Base-by-base conservation (phyloP, 2,113 vertebrate genomes). In the Siniperca chuatsi region DNA sequence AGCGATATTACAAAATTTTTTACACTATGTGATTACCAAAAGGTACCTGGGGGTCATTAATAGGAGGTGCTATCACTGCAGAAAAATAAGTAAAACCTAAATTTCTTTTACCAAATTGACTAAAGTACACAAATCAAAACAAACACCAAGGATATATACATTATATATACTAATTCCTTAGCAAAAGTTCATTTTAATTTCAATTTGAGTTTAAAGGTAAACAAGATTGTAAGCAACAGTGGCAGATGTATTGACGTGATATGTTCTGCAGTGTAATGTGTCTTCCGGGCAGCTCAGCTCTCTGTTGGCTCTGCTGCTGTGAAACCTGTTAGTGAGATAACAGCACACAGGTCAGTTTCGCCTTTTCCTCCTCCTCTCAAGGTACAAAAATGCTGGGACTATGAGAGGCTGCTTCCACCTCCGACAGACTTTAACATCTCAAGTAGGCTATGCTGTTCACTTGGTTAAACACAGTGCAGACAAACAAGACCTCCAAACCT, bases 301-400 rank as follows among this genome's bases (percentile, higher is more conserved):
- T 0, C 29, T 55, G 60, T 77, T 86, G 44, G 66, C 77, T 60
- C 60, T 89, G 76, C 60, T 71, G 81, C 78, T 76, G 75, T 82
- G 75, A 93, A 86, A 92, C 76, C 66, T 68, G 68, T 72, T 90
- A 13, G 55, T 70, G 60, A 92, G 89, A 93, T 93, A 90, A 89
- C 78, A 86, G 61, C 60, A n/a, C 23, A 35, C 69, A 79, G 84
- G 83, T 76, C 77, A 80, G 86, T 91, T 90, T 88, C 92, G 33
- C 75, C 74, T 58, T 42, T 55, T 58, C 46, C 40, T 75, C 33
- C 20, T 57, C 35, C 58, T 50, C n/a, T 40, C 5, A 35, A 54
- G 16, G 64, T 44, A 71, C 57, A 57, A 25, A 67, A 73, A 62
- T 9, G 29, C 35, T 2, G 55, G 54, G 20, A 48, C 52, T 52